Evolutionary conservation across 2,888 invertebrate species (phyloP).

Genomic region (Cylindroiulus punctatus): DNA sequence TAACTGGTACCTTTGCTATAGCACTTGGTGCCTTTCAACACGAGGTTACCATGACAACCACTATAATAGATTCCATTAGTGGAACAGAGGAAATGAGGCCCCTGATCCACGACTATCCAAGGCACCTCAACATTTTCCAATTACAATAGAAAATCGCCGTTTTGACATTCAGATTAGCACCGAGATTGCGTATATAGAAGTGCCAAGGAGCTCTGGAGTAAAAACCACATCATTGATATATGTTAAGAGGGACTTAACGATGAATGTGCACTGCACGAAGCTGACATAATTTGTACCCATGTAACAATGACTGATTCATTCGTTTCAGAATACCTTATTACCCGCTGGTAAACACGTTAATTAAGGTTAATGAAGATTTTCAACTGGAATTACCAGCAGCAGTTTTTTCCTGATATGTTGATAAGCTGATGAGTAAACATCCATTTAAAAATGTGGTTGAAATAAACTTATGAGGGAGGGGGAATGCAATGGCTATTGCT

Average conservation of each 20-base stretch:
- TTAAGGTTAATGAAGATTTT: conserved; percentile 6
- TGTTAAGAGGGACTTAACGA: neutral
- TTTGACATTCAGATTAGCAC: conserved; percentile 43
- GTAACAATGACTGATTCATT: neutral
- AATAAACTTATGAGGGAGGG: neutral
- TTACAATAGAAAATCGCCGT: conserved; percentile 24
- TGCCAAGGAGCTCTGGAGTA: neutral
- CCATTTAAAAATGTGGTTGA: conserved; percentile 34
- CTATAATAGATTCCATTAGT: conserved; percentile 56
- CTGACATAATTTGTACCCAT: neutral
- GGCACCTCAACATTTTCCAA: conserved; percentile 46
- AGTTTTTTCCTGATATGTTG: neutral
- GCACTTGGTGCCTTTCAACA: conserved; percentile 39
- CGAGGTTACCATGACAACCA: conserved; percentile 49
- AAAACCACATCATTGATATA: conserved; percentile 22
- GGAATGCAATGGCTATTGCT: neutral
- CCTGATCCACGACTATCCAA: conserved; percentile 50
- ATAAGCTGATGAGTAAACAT: neutral
- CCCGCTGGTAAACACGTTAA: neutral
- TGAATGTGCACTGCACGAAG: neutral
- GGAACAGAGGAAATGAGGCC: conserved; percentile 55
- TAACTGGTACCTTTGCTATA: conserved; percentile 9
- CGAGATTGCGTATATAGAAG: conserved; percentile 20
- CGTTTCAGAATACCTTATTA: neutral
- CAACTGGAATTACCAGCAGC: neutral